Evolutionary conservation across 2,113 vertebrate species (phyloP), one percentile per base, ranked within the genome.

Genomic region (Chaetops frenatus): DNA sequence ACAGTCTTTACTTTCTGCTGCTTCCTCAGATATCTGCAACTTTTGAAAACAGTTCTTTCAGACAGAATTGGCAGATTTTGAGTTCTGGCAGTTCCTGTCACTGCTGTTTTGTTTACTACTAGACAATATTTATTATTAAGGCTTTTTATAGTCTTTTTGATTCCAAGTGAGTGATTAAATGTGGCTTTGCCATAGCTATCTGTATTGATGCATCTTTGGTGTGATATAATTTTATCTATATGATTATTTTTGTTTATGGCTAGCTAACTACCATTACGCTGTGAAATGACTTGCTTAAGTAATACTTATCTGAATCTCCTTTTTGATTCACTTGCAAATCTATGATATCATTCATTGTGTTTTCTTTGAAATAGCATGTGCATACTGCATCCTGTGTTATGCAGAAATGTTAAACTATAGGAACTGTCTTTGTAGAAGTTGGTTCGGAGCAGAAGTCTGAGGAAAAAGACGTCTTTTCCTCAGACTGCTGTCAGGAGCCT

Each of bases 331-430:
- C 28, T 50, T 78, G 29, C 8, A 57, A 17, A 29, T 86, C 23
- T 60, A 1, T 21, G n/a, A 3, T 60, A 21, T 51, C 2, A 62
- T 72, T 15, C 53, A 3, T 36, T 0, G 0, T 38, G 2, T 54
- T 64, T 36, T 58, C 11, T 85, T 45, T 45, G 38, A 42, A 83
- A 45, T 16, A 45, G 4, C 0, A 0, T 2, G 1, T 48, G 13
- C 62, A 16, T 71, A 9, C 35, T 71, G 18, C 27, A 35, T 72
- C 35, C 16, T 9, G 1, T 14, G 7, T 6, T 14, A 10, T 35
- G n/a, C 21, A 38, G 29, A 88, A 78, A 25, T 13, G 22, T 53
- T 76, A 6, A 65, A 33, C 36, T 82, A 0, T 25, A 50, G 25
- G 12, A 77, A 38, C 33, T 60, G 29, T 58, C 22, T 67, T 22